Conservation (phyloP, 1,140 invertebrate genomes). For the Reticulitermes speratus region DNA sequence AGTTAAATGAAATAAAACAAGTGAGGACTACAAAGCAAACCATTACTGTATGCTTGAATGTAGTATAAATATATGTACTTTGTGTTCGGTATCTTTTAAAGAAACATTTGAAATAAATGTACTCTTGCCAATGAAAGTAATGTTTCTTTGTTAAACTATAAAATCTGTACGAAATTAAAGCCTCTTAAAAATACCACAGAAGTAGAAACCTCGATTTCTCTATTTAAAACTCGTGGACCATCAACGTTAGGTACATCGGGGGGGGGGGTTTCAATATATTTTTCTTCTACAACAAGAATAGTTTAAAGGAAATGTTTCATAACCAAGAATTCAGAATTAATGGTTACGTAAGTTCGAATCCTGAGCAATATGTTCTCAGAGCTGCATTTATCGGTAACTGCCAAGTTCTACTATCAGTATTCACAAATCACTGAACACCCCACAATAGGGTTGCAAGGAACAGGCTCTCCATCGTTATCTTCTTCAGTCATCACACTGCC, state of each 20-base stretch:
- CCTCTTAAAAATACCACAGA: conserved; percentile 10
- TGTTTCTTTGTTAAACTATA: neutral
- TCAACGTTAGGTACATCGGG: neutral
- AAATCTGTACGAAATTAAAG: neutral
- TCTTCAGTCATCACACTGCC: neutral
- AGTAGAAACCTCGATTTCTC: neutral
- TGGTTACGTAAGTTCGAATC: neutral
- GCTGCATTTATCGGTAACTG: no score
- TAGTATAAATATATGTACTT: no score
- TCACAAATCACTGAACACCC: neutral
- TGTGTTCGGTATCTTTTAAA: no score
- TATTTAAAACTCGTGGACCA: neutral
- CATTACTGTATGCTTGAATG: no score
- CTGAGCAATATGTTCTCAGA: neutral
- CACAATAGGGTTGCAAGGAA: neutral
- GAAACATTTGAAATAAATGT: no score
- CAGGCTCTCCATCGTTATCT: neutral
- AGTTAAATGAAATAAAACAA: neutral
- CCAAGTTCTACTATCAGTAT: neutral
- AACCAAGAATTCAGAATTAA: neutral
- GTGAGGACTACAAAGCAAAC: neutral
- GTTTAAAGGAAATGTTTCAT: neutral
- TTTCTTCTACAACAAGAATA: neutral
- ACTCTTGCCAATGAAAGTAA: neutral
- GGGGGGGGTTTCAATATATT: neutral